These are phyloP conservation scores for Acanthosepion lycidas DNA, from an alignment of 2,888 invertebrate species.

Conservation along the genomic window DNA sequence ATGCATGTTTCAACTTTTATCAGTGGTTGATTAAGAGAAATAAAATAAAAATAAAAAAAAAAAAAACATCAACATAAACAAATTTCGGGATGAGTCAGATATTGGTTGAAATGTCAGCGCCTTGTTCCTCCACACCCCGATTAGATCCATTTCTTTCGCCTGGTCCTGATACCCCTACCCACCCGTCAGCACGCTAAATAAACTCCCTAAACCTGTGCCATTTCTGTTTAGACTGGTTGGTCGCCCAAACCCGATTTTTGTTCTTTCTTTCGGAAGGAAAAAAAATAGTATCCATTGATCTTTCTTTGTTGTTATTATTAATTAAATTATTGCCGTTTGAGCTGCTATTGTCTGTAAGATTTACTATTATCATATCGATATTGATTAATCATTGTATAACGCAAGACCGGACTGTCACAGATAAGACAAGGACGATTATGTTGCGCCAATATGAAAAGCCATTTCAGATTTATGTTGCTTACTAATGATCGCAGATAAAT, in stretches of 20 bases:
- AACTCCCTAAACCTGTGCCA: not conserved
- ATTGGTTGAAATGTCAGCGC: not conserved
- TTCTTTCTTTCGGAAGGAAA: not conserved
- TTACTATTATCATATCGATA: no score
- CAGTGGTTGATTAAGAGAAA: not conserved
- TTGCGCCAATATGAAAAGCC: no score
- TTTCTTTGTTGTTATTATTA: not conserved
- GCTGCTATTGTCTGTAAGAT: no score
- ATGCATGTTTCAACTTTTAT: not conserved
- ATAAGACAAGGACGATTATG: no score
- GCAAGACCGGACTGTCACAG: no score
- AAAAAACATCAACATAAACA: not conserved
- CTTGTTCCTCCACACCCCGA: not conserved
- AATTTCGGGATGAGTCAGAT: not conserved
- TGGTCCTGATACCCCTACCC: not conserved
- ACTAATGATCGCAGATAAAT: no score
- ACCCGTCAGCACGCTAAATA: not conserved
- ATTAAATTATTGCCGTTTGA: no score
- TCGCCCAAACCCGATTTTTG: not conserved
- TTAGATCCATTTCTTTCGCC: not conserved
- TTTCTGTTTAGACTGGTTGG: not conserved
- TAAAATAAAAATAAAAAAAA: no score
- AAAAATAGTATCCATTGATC: not conserved
- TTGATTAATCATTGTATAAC: no score
- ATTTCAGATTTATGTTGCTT: no score